Conservation (phyloP, 2,888 invertebrate genomes). For the Ryuthela nishihirai region DNA sequence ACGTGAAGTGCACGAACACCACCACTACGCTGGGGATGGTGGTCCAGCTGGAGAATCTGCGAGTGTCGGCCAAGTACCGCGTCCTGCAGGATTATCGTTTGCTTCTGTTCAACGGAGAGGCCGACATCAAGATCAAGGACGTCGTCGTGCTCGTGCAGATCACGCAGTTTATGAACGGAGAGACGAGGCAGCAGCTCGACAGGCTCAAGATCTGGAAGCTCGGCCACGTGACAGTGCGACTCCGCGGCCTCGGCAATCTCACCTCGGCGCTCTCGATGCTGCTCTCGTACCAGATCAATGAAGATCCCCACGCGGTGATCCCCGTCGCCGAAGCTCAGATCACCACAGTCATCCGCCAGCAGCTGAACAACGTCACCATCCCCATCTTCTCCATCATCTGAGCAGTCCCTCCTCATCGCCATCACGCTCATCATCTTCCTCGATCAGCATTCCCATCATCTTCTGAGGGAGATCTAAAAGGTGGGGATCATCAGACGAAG, state of each 20-base stretch:
- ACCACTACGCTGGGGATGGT: conserved; percentile 42
- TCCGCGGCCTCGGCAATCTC: conserved; percentile 42
- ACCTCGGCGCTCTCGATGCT: conserved; percentile 43
- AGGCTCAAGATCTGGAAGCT: conserved; percentile 42
- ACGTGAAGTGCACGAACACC: conserved; percentile 37
- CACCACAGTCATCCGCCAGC: conserved; percentile 36
- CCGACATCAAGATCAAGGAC: conserved; percentile 36
- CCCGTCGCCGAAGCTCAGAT: conserved; percentile 41
- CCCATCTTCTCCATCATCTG: conserved; percentile 43
- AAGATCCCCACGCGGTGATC: conserved; percentile 41
- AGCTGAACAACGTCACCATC: conserved; percentile 41
- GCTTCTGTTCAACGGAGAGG: conserved; percentile 43
- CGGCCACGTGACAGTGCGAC: conserved; percentile 40
- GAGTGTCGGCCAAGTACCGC: conserved; percentile 39
- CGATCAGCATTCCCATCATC: too few species aligned
- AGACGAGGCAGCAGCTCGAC: conserved; percentile 36
- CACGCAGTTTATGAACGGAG: conserved; percentile 38
- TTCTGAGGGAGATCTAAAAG: too few species aligned
- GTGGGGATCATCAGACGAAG: too few species aligned
- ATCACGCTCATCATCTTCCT: too few species aligned
- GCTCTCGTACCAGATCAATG: conserved; percentile 38
- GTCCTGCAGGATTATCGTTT: conserved; percentile 42
- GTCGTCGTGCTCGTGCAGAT: conserved; percentile 42
- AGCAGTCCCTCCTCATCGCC: too few species aligned
- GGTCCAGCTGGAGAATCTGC: conserved; percentile 39